Percentiles rank a stretch among this genome's conserved stretches.
These are phyloP conservation scores for Idaea aversata DNA, from an alignment of 2,888 invertebrate genomes.

Conservation along the genomic window DNA sequence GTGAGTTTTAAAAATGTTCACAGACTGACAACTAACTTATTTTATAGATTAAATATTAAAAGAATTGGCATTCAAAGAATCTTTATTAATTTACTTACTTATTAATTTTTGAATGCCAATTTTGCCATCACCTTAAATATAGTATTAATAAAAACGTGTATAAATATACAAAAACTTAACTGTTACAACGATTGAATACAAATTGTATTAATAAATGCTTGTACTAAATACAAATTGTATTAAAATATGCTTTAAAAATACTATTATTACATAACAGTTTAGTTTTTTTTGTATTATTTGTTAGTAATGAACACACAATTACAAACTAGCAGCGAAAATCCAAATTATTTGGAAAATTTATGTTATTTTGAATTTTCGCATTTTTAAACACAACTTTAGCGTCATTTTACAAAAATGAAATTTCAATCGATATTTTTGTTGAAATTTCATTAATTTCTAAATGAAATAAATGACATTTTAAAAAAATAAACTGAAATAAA, in stretches of 20 bases:
- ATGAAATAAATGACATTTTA: slow-evolving; percentile 7
- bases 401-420: neutral
- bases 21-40: slow-evolving; percentile 49
- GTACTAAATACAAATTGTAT: neutral
- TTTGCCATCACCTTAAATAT: slow-evolving; percentile 62
- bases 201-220: neutral
- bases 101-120: slow-evolving; percentile 35
- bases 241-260: neutral
- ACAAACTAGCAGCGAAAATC: slow-evolving; percentile 40
- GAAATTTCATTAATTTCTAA: neutral
- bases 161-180: slow-evolving; percentile 32
- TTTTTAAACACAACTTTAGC: slow-evolving; percentile 9
- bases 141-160: slow-evolving; percentile 40
- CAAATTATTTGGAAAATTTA: slow-evolving; percentile 32
- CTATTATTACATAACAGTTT: slow-evolving; percentile 26
- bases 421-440: neutral
- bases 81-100: slow-evolving; percentile 6
- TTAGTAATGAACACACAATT: slow-evolving; percentile 65
- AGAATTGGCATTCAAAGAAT: slow-evolving; percentile 41
- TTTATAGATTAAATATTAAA: slow-evolving; percentile 52
- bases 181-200: slow-evolving; percentile 13
- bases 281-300: slow-evolving; percentile 38
- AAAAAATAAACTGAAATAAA: neutral
- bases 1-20: slow-evolving; percentile 22
- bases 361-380: slow-evolving; percentile 14